phyloP scores from a whole-genome alignment of 2,113 vertebrate genomes.

The Amblyornis subalaris region DNA sequence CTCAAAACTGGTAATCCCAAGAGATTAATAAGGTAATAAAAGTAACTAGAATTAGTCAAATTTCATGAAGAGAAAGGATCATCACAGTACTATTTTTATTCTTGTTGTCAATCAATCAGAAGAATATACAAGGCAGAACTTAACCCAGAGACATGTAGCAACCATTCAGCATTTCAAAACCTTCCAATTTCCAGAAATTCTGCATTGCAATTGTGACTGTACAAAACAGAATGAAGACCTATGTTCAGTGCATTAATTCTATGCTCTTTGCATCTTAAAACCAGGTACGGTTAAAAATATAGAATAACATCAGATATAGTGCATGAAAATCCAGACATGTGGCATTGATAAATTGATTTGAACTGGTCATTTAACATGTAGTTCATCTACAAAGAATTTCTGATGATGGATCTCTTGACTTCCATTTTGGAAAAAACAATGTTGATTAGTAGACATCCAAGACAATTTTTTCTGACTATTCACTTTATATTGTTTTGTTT shows the following conservation, averaged over 20 bases:
- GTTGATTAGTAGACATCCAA: neutral
- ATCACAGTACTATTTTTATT: neutral
- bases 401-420: neutral
- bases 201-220: neutral
- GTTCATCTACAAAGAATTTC: neutral
- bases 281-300: neutral
- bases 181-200: neutral
- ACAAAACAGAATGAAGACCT: neutral
- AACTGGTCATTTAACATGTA: neutral
- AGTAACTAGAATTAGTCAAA: slow-evolving; percentile 7
- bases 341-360: neutral
- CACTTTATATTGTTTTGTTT: neutral
- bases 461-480: neutral
- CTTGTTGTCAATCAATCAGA: neutral
- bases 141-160: neutral
- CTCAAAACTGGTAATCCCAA: neutral
- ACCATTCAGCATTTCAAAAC: neutral
- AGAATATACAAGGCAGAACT: neutral
- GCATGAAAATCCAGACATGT: neutral
- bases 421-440: neutral
- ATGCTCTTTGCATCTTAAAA: neutral
- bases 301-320: neutral
- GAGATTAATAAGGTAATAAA: slow-evolving; percentile 20
- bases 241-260: neutral
- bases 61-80: neutral